Conservation (phyloP, 2,888 invertebrate genomes). For the Mayetiola destructor region DNA sequence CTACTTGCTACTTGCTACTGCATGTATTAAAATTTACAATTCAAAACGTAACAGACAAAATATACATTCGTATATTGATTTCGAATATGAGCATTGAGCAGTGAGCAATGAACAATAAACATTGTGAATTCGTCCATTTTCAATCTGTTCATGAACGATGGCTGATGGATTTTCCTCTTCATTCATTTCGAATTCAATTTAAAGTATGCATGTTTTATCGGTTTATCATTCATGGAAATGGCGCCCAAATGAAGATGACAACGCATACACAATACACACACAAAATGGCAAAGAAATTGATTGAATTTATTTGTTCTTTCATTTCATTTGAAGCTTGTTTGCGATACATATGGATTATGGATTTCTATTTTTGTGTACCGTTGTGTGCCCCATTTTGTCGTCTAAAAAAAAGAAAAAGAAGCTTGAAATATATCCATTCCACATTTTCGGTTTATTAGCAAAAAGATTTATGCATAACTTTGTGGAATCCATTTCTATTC, state of each 20-base stretch:
- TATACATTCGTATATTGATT: too few species aligned
- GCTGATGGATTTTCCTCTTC: neutral
- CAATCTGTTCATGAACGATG: neutral
- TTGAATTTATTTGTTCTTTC: constrained; percentile 1
- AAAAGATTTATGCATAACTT: constrained; percentile 9
- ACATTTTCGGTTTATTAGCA: too few species aligned
- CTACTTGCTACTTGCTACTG: too few species aligned
- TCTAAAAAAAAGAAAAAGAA: too few species aligned
- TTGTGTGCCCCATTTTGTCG: neutral
- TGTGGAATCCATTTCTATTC: neutral
- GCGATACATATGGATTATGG: too few species aligned
- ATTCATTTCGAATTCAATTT: constrained; percentile 6
- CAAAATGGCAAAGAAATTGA: constrained; percentile 9
- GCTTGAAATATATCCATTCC: too few species aligned
- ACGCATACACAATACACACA: neutral
- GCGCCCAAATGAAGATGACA: neutral
- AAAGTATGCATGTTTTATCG: neutral
- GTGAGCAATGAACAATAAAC: neutral
- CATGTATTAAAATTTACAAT: too few species aligned
- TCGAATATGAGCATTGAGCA: too few species aligned
- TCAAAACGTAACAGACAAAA: too few species aligned
- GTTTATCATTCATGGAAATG: neutral
- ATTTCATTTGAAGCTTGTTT: constrained; percentile 4
- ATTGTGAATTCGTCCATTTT: neutral
- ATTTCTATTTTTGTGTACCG: too few species aligned